phyloP scores from a whole-genome alignment of 2,888 invertebrate genomes.

The Limenitis camilla region DNA sequence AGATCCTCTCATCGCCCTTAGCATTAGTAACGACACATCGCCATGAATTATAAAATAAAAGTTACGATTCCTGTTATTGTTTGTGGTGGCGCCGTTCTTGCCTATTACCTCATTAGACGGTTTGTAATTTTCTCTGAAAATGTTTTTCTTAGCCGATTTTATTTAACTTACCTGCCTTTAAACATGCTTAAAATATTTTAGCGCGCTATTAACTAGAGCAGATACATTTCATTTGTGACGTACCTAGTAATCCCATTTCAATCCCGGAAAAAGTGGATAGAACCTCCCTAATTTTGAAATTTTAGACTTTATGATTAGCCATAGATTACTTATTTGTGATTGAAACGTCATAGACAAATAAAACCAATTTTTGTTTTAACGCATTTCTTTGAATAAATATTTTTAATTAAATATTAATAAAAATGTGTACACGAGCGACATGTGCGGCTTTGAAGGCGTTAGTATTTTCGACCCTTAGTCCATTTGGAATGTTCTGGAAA shows the following conservation, averaged over 20 bases:
- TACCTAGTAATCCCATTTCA: slow-evolving; percentile 31
- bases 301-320: slow-evolving; percentile 2
- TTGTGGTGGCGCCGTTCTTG: slow-evolving; percentile 70
- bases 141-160: background rate
- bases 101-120: slow-evolving; percentile 73
- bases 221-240: slow-evolving; percentile 1
- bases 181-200: too few species aligned
- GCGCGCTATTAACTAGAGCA: background rate
- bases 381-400: slow-evolving; percentile 1
- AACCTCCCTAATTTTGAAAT: slow-evolving; percentile 47
- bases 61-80: slow-evolving; percentile 67
- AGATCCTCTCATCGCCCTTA: slow-evolving; percentile 31
- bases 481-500: background rate
- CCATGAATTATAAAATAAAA: slow-evolving; percentile 70
- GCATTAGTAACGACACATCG: slow-evolving; percentile 38
- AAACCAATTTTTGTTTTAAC: too few species aligned
- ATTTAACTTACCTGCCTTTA: background rate
- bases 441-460: slow-evolving; percentile 69
- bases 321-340: slow-evolving; percentile 40
- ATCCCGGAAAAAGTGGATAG: slow-evolving; percentile 41
- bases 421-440: slow-evolving; percentile 66
- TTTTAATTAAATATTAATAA: slow-evolving; percentile 9
- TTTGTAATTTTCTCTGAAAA: slow-evolving; percentile 42
- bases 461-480: slow-evolving; percentile 35
- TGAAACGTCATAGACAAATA: too few species aligned